A percentile compares a stretch with the other conserved stretches of the same genome.
Evolutionary conservation across 35 echinoderm and acorn worm genomes (phyloP).

Genomic region (Ophiothrix spiculata): DNA sequence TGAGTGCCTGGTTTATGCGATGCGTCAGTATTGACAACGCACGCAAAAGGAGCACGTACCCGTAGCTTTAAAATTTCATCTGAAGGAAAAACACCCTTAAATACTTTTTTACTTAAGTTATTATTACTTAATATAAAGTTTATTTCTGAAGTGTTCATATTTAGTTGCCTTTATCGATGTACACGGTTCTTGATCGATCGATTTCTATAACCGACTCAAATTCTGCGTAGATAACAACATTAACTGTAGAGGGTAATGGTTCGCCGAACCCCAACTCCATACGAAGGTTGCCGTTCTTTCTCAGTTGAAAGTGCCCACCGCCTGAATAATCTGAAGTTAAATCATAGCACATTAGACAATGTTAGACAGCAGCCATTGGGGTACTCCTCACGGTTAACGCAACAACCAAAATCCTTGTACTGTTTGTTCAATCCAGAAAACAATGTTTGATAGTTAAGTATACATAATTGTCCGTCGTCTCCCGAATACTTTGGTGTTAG

Average conservation of each 20-base stretch:
- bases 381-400: conserved; percentile 42
- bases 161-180: conserved; percentile 39
- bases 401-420: conserved; percentile 43
- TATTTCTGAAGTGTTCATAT: conserved; percentile 43
- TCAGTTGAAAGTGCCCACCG: conserved; percentile 29
- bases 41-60: background rate
- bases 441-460: conserved; percentile 42
- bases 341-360: conserved; percentile 54
- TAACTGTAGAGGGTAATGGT: conserved; percentile 15
- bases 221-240: conserved; percentile 37
- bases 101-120: background rate
- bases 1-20: background rate
- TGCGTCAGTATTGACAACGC: conserved; percentile 33
- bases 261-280: conserved; percentile 36
- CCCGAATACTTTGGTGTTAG: background rate
- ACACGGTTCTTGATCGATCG: conserved; percentile 30
- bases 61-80: conserved; percentile 7
- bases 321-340: conserved; percentile 44
- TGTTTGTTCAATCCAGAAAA: conserved; percentile 49
- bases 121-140: conserved; percentile 1
- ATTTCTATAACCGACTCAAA: conserved; percentile 35
- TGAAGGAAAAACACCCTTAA: conserved; percentile 43
- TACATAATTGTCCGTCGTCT: background rate
- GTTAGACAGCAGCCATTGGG: conserved; percentile 31
- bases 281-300: conserved; percentile 37